Percentiles rank a stretch among this genome's conserved stretches.
These are phyloP conservation scores for Microtus pennsylvanicus DNA, from an alignment of 2,113 vertebrate genomes.

Conservation along the genomic window DNA sequence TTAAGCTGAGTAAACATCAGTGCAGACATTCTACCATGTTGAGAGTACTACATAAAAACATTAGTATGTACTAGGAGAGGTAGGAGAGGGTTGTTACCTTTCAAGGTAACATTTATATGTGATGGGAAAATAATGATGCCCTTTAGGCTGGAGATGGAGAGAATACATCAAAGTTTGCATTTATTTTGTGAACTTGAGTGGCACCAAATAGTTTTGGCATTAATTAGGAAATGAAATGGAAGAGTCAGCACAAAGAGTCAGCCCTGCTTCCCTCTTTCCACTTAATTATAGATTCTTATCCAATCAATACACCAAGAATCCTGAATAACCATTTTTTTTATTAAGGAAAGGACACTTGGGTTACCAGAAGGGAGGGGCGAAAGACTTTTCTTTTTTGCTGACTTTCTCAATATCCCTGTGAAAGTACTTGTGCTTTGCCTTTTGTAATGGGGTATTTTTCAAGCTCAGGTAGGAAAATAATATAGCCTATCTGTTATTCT, in stretches of 20 bases:
- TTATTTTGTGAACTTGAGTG: conserved; percentile 16
- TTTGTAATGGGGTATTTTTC: background rate
- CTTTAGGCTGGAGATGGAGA: background rate
- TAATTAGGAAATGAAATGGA: conserved; percentile 39
- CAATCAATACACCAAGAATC: conserved; percentile 55
- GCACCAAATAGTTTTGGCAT: background rate
- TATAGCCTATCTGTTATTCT: background rate
- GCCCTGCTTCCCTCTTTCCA: conserved; percentile 24
- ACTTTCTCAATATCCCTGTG: conserved; percentile 45
- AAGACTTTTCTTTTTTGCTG: conserved; percentile 24
- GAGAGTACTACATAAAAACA: conserved; percentile 36
- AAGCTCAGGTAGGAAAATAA: conserved; percentile 38
- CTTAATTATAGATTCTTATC: conserved; percentile 63
- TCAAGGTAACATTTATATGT: background rate
- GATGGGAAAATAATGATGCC: background rate
- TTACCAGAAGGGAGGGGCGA: conserved; percentile 10
- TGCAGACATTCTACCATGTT: background rate
- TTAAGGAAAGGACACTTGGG: background rate
- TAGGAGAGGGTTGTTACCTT: background rate
- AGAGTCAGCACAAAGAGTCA: conserved; percentile 14
- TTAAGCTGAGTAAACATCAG: conserved; percentile 8
- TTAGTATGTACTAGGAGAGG: background rate
- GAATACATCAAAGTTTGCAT: background rate
- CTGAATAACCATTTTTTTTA: conserved; percentile 22
- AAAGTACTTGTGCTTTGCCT: conserved; percentile 17